Base-by-base conservation (phyloP, 2,888 invertebrate genomes). In the Ectemnius continuus region DNA sequence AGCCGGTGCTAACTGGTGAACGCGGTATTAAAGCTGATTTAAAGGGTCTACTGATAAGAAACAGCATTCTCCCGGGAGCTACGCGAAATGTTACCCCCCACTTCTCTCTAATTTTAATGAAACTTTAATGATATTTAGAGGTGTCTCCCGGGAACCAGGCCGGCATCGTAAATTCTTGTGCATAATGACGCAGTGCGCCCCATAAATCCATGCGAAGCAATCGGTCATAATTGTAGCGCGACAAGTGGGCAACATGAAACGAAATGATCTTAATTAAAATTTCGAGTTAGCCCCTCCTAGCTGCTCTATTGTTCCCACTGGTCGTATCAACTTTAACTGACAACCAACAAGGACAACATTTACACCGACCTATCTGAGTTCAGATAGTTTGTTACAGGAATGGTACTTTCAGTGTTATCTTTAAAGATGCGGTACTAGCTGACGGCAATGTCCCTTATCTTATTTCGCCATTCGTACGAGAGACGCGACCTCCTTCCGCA, bases 51-150 rank as follows among this genome's bases (percentile, higher is more conserved):
- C 80, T 67, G 82, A 82, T 82, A 82, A 82, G 79, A 82, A 82
- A 77, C 79, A 77, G 67, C 74, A 76, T 76, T 80, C 79, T 73
- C 79, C 48, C 6, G 77, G 73, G 79, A 75, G 66, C 77, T 65
- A 64, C 70, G 77, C 71, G 70, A 73, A 80, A 76, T 64, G 74
- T 71, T 74, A 36, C 8, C 36, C 36, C 28, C 36, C 8, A 8
- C 36, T 36, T 61, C 73, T 70, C 68, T 73, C 72, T 80, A 82
- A 82, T 82, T 82, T 82, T 80, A 82, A 82, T 79, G 80, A 82
- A 79, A 80, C 79, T 82, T 82, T 82, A 82, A 82, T 77, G 77
- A 77, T 82, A 82, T 80, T 82, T 80, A 73, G 73, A 78, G 76
- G 36, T 64, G 78, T 75, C 73, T 72, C 65, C 63, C 67, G 61